Base-by-base conservation (phyloP, 2,113 vertebrate genomes). In the Ariopsis seemanni region DNA sequence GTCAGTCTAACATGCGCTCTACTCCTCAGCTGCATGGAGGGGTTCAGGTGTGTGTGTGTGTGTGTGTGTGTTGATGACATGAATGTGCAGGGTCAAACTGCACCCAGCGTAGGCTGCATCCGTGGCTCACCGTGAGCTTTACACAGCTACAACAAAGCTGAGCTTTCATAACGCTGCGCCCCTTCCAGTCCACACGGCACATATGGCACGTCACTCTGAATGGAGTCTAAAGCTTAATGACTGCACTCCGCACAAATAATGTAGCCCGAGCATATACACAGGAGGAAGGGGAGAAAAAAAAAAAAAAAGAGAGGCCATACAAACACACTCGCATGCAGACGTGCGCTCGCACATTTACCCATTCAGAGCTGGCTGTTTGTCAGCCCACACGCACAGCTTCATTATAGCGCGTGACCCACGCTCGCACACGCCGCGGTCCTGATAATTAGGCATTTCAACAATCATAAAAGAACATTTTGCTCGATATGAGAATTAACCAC, bases 401-500 rank as follows among this genome's bases (percentile, higher is more conserved):
- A 82, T 63, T 63, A 83, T 58, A 72, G 65, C 53, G 34, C 34
- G 5, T 85, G 84, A 72, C 86, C 78, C 18, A 52, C 25, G 18
- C 50, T 50, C 52, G 52, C 77, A 65, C 71, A 83, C 50, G 55
- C 50, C n/a, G 74, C 1, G 10, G 34, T 90, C 30, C 81, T 78
- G 57, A 84, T 84, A 83, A 85, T 85, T 65, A 75, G n/a, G 34
- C 77, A 83, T 82, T 84, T 87, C 7, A 25, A 20, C 50, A 30
- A 75, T 30, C 78, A 75, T 52, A 83, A 83, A 85, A 48, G n/a
- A 30, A 82, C 71, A 14, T 87, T 69, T 71, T 82, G n/a, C 78
- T 67, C 79, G 17, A 80, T 84, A 72, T 22, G 83, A 69, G 86
- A 82, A 89, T 87, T 57, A 67, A 85, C 75, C 53, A 27, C 86